These are phyloP conservation scores for Hemibagrus wyckioides DNA, from an alignment of 2,113 vertebrate species.

Conservation along the genomic window DNA sequence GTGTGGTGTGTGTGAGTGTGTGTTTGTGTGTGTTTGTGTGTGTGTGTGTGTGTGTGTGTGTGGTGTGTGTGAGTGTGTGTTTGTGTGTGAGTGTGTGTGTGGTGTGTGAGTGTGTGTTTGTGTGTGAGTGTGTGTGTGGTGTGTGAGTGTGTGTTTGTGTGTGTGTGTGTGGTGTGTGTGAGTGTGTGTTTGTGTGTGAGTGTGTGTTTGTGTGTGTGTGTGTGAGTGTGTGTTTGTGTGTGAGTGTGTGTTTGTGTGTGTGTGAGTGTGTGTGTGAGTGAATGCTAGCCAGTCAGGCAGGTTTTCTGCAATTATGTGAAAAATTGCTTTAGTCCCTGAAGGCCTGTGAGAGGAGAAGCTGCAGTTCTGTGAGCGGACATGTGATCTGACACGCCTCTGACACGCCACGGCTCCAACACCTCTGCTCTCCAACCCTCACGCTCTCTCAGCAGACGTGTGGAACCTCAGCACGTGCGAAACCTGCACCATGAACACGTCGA, in stretches of 20 bases:
- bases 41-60: no score
- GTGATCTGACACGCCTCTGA: slow-evolving; percentile 34
- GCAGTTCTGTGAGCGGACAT: slow-evolving; percentile 34
- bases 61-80: no score
- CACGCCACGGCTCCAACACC: slow-evolving; percentile 17
- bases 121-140: no score
- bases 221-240: slow-evolving; percentile 36
- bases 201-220: slow-evolving; percentile 42
- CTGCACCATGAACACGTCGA: background rate
- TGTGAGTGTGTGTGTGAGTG: slow-evolving; percentile 6
- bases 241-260: slow-evolving; percentile 57
- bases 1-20: no score
- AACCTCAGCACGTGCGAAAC: background rate
- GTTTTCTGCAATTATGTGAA: slow-evolving; percentile 77
- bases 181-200: no score
- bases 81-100: no score
- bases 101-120: no score
- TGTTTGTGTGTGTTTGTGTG: no score
- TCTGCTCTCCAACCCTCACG: background rate
- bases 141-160: no score
- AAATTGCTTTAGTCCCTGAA: slow-evolving; percentile 69
- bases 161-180: no score
- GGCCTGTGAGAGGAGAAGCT: slow-evolving; percentile 59
- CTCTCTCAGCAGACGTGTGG: background rate
- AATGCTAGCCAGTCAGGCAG: slow-evolving; percentile 71